Evolutionary conservation across 2,113 vertebrate species (phyloP).

Genomic region (Cercopithecus mona): DNA sequence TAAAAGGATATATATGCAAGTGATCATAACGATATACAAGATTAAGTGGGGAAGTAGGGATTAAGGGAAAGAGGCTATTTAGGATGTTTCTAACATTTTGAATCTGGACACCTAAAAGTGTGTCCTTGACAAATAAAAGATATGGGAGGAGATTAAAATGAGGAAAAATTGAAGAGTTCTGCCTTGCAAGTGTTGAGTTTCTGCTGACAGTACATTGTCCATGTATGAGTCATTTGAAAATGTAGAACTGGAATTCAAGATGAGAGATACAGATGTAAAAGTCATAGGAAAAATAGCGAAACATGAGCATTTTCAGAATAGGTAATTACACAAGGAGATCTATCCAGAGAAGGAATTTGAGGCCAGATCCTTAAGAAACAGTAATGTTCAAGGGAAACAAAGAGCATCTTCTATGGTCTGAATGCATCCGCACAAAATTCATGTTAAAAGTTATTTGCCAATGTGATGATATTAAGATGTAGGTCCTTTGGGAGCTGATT

Average conservation of each 20-base stretch:
- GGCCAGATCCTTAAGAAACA: neutral
- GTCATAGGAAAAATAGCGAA: neutral
- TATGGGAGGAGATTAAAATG: neutral
- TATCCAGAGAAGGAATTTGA: neutral
- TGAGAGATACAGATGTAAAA: neutral
- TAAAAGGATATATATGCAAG: neutral
- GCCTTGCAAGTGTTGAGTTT: neutral
- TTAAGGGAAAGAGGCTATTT: neutral
- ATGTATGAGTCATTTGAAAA: neutral
- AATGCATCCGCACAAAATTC: neutral
- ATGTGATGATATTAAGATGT: neutral
- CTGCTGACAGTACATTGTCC: neutral
- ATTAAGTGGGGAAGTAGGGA: neutral
- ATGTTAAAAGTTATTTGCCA: neutral
- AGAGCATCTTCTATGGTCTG: neutral
- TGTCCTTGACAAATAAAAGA: neutral
- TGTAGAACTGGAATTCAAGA: neutral
- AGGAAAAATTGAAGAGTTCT: neutral
- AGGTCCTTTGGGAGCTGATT: too few relatives aligned
- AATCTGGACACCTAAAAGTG: neutral
- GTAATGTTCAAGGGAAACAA: neutral
- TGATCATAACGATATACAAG: neutral
- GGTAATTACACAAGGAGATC: neutral
- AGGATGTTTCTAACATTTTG: neutral
- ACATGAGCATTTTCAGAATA: neutral